Evolutionary conservation across 2,888 invertebrate species (phyloP), one percentile per base, ranked within the genome.

Genomic region (Cotesia congregata): DNA sequence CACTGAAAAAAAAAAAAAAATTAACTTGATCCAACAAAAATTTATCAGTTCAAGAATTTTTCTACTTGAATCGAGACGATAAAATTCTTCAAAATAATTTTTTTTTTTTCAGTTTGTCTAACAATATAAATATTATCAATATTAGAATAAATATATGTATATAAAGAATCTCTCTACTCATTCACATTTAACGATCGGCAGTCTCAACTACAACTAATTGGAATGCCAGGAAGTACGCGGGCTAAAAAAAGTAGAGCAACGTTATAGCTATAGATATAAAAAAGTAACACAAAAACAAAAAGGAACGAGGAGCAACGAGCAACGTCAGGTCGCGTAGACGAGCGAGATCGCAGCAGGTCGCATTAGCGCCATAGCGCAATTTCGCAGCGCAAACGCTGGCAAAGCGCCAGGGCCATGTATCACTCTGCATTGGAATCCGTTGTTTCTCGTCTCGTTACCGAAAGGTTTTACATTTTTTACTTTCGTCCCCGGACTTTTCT

Each of bases 381-480:
- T 86, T 86, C 83, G 83, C 86, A 86, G 83, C 83, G 84, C 83
- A 85, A 85, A 85, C 82, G 83, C 85, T 86, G 86, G 86, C 86
- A 81, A 74, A 76, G 81, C 78, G 86, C 86, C 86, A 86, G 83
- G 77, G 79, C 83, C 86, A 85, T 86, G 86, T 86, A 86, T 86
- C 86, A 86, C 84, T 84, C 84, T 80, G 83, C 86, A 86, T 86
- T 81, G 86, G 86, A 86, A 86, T 86, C 85, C 86, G 85, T 86
- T 86, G 86, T 86, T 86, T 85, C 85, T 83, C 85, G 86, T 86
- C 86, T 86, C 85, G 86, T 86, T 86, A 86, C 86, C 83, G 82
- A 82, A 80, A 77, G 77, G 77, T 81, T 83, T 83, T 79, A 80
- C 80, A 82, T 84, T 85, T 84, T 83, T 83, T 81, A 81, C 82